Base-by-base conservation (phyloP, 1,140 invertebrate genomes). In the Halotydeus destructor region DNA sequence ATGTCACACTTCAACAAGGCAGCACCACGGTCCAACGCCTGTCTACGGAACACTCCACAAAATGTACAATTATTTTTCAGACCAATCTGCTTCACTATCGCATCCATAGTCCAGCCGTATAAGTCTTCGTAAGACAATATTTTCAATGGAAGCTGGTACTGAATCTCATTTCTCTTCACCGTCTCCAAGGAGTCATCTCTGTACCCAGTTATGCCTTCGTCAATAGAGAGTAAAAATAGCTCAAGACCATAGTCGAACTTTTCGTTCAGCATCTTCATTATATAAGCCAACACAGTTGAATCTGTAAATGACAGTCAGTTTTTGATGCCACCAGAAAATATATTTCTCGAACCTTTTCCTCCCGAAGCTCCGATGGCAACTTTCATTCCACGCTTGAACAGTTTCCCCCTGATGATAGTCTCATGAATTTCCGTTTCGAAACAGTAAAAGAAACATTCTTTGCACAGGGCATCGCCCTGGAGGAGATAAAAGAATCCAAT, bases 51-150 rank as follows among this genome's bases (percentile, higher is more conserved):
- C 14, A 96, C 89, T 25, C 91, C 91, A 69, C 91, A 97, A 61
- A 96, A 96, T 28, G 91, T 97, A 60, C 94, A 99, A 63, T 99
- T 99, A 62, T 94, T 99, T 60, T 89, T 94, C 36, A 75, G 69
- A 0, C 94, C 94, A 50, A 97, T 85, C 62, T 80, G 67, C 53
- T 76, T 70, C 3, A 98, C 93, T 60, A 99, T 97, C 54, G 78
- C 77, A 69, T 99, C 94, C 94, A 99, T 99, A 16, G 89, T 97
- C 93, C 93, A 99, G 0, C 91, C 93, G 69, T 98, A 99, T 0
- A 99, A 63, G 50, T 98, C 86, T 68, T 97, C 76, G 58, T 99
- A 99, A 0, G 89, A 97, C 4, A 98, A 65, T 45, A 98, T 89
- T 67, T 84, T 93, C 23, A 99, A 63, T 27, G 86, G 80, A 60